Evolutionary conservation across 2,113 vertebrate species (phyloP).

Genomic region (Elephantulus edwardii): DNA sequence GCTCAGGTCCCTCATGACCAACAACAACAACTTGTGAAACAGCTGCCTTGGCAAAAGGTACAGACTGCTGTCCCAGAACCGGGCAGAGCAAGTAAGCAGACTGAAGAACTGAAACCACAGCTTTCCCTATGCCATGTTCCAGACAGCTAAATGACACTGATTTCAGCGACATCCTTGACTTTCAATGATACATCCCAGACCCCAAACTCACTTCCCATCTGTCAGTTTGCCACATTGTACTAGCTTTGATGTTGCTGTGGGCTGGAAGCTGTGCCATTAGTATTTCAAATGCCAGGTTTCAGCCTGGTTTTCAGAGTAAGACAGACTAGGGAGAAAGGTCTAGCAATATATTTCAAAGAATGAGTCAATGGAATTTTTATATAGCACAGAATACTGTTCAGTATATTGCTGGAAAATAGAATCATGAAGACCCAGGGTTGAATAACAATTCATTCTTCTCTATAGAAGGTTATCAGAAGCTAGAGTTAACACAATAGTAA

Average conservation of each 20-base stretch:
- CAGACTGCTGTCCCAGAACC: neutral
- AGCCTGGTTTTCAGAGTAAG: neutral
- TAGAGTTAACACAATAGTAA: neutral
- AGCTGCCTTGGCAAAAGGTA: neutral
- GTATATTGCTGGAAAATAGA: neutral
- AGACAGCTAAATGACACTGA: no score
- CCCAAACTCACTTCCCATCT: neutral
- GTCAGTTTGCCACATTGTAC: neutral
- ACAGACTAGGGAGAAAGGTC: neutral
- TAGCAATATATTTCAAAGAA: neutral
- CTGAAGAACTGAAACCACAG: neutral
- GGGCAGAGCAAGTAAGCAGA: neutral
- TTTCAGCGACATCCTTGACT: neutral
- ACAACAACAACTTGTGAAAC: neutral
- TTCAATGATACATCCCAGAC: neutral
- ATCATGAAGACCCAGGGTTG: neutral
- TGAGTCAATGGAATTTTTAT: neutral
- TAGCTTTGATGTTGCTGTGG: neutral
- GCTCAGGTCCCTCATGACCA: neutral
- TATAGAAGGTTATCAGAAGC: neutral
- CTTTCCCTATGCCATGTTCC: neutral
- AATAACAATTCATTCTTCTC: neutral
- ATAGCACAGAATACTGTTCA: neutral
- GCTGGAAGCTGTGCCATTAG: neutral
- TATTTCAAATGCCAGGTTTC: neutral